Evolutionary conservation across 2,797 vertebrate genomes (phyloP).

Genomic region (Sebastes trivittatus): DNA sequence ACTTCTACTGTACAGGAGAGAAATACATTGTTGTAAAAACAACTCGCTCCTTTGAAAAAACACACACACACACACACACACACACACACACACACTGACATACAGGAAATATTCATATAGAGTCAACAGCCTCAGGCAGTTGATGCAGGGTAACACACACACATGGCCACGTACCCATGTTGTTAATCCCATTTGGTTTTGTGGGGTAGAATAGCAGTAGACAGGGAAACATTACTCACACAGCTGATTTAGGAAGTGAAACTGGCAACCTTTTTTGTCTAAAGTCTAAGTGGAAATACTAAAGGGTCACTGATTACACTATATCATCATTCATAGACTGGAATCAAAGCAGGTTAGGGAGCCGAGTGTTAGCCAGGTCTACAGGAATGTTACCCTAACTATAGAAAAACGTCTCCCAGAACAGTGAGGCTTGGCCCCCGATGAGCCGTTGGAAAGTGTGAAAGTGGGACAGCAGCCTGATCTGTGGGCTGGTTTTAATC

Average conservation of each 20-base stretch:
- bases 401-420: conserved; percentile 15
- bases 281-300: neutral
- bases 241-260: conserved; percentile 14
- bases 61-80: neutral
- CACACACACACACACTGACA: neutral
- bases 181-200: conserved; percentile 9
- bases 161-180: neutral
- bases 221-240: neutral
- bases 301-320: neutral
- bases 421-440: conserved; percentile 10
- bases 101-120: neutral
- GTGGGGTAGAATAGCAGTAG: neutral
- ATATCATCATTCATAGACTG: neutral
- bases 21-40: neutral
- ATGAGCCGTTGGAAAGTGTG: conserved; percentile 63
- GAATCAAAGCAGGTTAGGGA: neutral
- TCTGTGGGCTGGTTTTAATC: conserved; percentile 57
- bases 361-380: neutral
- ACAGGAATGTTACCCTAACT: neutral
- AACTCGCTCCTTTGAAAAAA: neutral
- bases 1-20: neutral
- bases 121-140: neutral
- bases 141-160: neutral
- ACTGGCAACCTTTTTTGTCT: neutral
- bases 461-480: conserved; percentile 58